Base-by-base conservation (phyloP, 2,888 invertebrate genomes). In the Cremastinae sp. region DNA sequence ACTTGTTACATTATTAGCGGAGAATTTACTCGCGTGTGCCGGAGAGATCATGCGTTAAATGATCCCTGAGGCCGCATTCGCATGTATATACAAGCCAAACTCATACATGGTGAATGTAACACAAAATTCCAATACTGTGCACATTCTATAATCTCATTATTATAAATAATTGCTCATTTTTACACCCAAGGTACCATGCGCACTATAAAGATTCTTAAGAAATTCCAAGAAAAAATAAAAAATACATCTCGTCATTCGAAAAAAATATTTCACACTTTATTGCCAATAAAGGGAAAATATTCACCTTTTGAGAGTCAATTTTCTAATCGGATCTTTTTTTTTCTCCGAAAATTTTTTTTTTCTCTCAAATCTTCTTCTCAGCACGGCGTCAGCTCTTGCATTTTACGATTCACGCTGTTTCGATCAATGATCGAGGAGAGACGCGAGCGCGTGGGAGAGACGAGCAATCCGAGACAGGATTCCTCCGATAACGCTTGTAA, bases 401-500 rank as follows among this genome's bases (percentile, higher is more conserved):
- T 10, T 5, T 41, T 53, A 56, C 69, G 53, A 66, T 53, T 56
- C 22, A 53, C 39, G 43, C 39, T 62, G 71, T 35, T 62, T 22
- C 22, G 49, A 56, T 56, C 43, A 14, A 16, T 37, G 14, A 55
- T 45, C 12, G 20, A 20, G 9, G 9, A 10, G 2, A 5, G 12
- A 9, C 35, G 35, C n/a, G 5, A 28, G 10, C 28, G 37, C 49
- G 41, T 16, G 43, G n/a, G 7, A 20, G 7, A 35, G 37, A 45
- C 39, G 18, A 10, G 64, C 28, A 68, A 76, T 73, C 51, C 49
- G 75, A 76, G 69, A 72, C 71, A 37, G 18, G 39, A 72, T 68
- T 75, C 62, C 72, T 72, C 53, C 68, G 72, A 59, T 73, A 76
- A 72, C 71, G 49, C 47, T 70, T 59, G 18, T 39, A 47, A 47